Evolutionary conservation across 2,888 invertebrate genomes (phyloP), one percentile per base, ranked within the genome.

Genomic region (Cryptophagus acutangulus): DNA sequence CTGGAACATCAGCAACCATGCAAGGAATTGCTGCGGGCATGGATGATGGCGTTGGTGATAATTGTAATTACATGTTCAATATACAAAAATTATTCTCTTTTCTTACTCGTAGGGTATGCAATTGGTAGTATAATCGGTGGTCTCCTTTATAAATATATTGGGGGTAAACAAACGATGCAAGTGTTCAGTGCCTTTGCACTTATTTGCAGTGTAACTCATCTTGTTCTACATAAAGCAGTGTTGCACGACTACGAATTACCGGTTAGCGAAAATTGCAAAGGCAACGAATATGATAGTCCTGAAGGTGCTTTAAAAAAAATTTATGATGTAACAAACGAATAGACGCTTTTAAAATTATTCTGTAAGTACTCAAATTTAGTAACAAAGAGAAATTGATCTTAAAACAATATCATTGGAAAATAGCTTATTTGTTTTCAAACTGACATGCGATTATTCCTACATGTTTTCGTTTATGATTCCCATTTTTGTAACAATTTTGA

Each of bases 1-100:
- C 66, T 10, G 70, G 89, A 0, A 82, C 87, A 41, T 84, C 87
- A 2, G 88, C 88, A 4, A 89, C 89, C 0, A 82, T 90, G 41
- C 90, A 91, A 63, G 89, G 89, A 0, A 76, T 90, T 17, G 84
- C 87, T 24, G 87, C 88, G 1, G 89, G 88, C n/a, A 82, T 88
- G 81, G 89, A 89, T 60, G 90, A 90, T 59, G 89, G 89, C 0
- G 71, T 88, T 3, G 26, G 26, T 26, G 9, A 20, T 20, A 20
- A 20, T 6, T 20, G 9, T 6, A 20, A 20, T 6, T 9, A 20
- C 6, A 29, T n/a, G n/a, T 6, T 6, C 4, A 29, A 29, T n/a
- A 29, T n/a, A 20, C 4, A 35, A 17, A 20, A n/a, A 20, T 20
- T 3, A 3, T 10, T 3, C 24, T 36, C 24, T 33, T 36, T 24